Percentiles rank a stretch among this genome's conserved stretches.
These are phyloP conservation scores for Paratilapia polleni DNA, from an alignment of 2,113 vertebrate species.

Conservation along the genomic window DNA sequence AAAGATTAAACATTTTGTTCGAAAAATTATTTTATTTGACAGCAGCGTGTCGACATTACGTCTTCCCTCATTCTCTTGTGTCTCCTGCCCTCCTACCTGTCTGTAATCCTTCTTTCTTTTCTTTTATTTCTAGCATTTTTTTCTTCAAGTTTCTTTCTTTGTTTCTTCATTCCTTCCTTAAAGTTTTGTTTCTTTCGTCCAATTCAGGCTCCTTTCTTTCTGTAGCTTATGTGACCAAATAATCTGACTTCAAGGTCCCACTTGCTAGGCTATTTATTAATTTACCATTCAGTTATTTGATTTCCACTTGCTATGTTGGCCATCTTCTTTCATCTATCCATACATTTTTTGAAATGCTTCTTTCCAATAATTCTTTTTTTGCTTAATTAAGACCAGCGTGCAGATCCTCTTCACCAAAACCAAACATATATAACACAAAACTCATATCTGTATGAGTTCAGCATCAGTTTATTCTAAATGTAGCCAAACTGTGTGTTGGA, in stretches of 20 bases:
- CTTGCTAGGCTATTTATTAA: background rate
- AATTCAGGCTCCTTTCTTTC: background rate
- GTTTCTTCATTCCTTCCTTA: background rate
- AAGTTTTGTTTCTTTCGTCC: background rate
- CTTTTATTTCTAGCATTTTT: background rate
- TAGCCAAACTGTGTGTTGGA: background rate
- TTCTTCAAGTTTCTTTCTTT: background rate
- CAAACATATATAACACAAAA: background rate
- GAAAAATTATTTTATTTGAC: background rate
- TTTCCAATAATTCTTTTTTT: background rate
- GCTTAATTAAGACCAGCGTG: background rate
- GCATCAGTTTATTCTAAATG: background rate
- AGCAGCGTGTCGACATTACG: too few relatives aligned
- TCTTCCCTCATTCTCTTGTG: background rate
- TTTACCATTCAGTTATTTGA: constrained; percentile 4
- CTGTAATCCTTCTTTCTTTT: background rate
- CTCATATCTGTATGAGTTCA: background rate
- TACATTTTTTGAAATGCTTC: background rate
- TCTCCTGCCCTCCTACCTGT: too few relatives aligned
- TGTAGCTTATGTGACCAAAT: background rate
- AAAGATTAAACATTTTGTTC: background rate
- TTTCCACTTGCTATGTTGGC: background rate
- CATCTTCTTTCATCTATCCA: background rate
- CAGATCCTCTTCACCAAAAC: background rate
- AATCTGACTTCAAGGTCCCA: background rate